Evolutionary conservation across 2,113 vertebrate species (phyloP), one percentile per base, ranked within the genome.

Genomic region (Oncorhynchus masou): DNA sequence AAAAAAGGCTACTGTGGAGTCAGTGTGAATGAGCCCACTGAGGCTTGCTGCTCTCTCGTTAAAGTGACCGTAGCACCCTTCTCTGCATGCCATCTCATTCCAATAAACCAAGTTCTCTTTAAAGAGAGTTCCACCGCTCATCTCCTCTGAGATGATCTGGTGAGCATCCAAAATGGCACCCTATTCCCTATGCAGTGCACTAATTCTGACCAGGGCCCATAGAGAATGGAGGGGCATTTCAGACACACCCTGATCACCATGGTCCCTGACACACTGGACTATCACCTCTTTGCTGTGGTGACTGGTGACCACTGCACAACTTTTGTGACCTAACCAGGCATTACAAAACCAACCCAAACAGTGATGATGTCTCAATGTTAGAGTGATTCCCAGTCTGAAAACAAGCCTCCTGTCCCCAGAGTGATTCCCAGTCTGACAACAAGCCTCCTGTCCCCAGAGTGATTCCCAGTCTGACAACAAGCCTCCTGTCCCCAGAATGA

Each of bases 31-130:
- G 39, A 51, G 49, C 68, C 79, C 45, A 27, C 68, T 62, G 68
- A 71, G 59, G 68, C 70, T 3, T 49, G 27, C 49, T 45, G 54
- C 13, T 60, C 51, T 15, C 69, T 80, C 79, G 64, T 39, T 79
- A 77, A 79, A 81, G 49, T 69, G 79, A 79, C 78, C 68, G 12
- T 64, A 70, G 67, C 24, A 9, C 62, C 57, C 69, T 3, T 59
- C 39, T 60, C 39, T 45, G 34, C 59, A 8, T 3, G 71, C 76
- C 6, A 4, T 68, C 31, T 19, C 54, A 34, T 15, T 4, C 29
- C 13, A 39, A 39, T 9, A 39, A 39, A 39, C 2, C 60, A 48
- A 48, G 29, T 24, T 39, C 45, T 16, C 2, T 29, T 62, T 34
- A 16, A 19, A 7, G 15, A 65, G 29, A 24, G 72, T 39, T 39